Base-by-base conservation (phyloP, 2,797 vertebrate genomes). In the Amphiprion clarkii region DNA sequence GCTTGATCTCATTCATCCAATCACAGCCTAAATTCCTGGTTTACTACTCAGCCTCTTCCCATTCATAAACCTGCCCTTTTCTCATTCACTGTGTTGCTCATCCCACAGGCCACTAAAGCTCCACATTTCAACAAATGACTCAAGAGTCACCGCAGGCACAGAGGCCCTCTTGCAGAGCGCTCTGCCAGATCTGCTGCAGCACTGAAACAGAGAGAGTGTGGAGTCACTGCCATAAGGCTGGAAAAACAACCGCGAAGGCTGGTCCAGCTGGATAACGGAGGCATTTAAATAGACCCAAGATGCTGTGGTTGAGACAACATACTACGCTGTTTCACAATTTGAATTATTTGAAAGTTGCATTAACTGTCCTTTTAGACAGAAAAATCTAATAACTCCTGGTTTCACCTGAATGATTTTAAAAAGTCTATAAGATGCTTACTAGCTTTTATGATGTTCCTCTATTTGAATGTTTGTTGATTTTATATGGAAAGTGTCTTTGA, bases 71-170 rank as follows among this genome's bases (percentile, higher is more conserved):
- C 27, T 17, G 40, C 14, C 14, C 42, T 49, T 29, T 29, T 39
- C 52, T 67, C 57, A 55, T 67, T 80, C 48, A 68, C 21, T n/a
- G 7, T 54, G 13, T 60, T 67, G 49, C 57, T 78, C 64, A 58
- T 51, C 44, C 66, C 39, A 52, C 61, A 3, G 71, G 46, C 21
- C 72, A 58, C 60, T 23, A 49, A 70, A 61, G 69, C 59, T 55
- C 59, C 64, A 36, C 31, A 61, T 74, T 44, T 33, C 55, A 67
- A 71, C 51, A 73, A 74, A 84, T 75, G 71, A 77, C 61, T 78
- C 60, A 62, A 57, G 53, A 49, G 56, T 31, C 49, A 52, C 74
- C 1, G 31, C 53, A 54, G 59, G 46, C 46, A 19, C 16, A n/a
- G 46, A 19, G 16, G 17, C 46, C 17, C 57, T 67, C 57, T 75